phyloP scores from a whole-genome alignment of 2,797 vertebrate species.

The Ptychobarbus kaznakovi region DNA sequence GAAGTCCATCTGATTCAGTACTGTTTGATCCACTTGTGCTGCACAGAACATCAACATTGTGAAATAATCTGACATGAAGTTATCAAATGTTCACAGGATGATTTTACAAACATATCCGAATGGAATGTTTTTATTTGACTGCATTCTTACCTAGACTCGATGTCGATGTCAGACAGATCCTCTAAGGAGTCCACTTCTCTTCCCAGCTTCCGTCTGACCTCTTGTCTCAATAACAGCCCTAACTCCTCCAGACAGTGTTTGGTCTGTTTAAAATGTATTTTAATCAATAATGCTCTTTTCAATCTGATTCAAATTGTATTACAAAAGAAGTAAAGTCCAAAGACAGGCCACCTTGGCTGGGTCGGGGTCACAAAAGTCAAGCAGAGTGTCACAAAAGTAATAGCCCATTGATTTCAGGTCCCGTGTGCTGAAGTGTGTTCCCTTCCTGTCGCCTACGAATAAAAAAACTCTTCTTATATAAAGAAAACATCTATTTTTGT shows the following conservation, averaged over 20 bases:
- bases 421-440: constrained; percentile 85
- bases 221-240: constrained; percentile 69
- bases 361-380: constrained; percentile 91
- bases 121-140: background rate
- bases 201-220: constrained; percentile 75
- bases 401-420: constrained; percentile 90
- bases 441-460: constrained; percentile 80
- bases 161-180: constrained; percentile 81
- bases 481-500: background rate
- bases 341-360: constrained; percentile 80
- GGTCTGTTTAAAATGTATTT: constrained; percentile 70
- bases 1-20: constrained; percentile 84
- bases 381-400: constrained; percentile 89
- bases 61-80: background rate
- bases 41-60: constrained; percentile 54
- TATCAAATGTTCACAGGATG: background rate
- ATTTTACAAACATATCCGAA: background rate
- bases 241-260: constrained; percentile 83
- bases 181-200: constrained; percentile 72
- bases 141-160: constrained; percentile 88
- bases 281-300: background rate
- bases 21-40: constrained; percentile 95
- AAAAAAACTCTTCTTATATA: constrained; percentile 1
- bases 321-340: background rate
- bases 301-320: constrained; percentile 4